Base-by-base conservation (phyloP, 1,140 invertebrate species). In the Drosophila watanabei region DNA sequence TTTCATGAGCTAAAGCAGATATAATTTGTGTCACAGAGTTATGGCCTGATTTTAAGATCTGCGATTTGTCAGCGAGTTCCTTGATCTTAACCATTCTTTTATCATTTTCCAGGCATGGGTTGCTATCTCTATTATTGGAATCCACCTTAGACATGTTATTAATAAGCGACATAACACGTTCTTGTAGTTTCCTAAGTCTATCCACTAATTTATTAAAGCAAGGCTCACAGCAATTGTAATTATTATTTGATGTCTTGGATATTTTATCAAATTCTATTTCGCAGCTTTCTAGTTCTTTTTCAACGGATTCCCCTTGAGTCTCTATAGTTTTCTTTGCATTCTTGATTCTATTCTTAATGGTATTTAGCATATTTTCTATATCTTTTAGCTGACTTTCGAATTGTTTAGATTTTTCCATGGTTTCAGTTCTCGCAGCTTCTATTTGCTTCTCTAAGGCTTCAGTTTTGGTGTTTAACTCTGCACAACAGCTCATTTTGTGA, bases 341-440 rank as follows among this genome's bases (percentile, higher is more conserved):
- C 1, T 20, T 52, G 6, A 0, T 4, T 6, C 11, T 33, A 1
- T 33, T 33, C 11, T 33, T 18, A 11, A 13, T 3, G 13, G 11
- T 11, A 5, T 8, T 0, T 8, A 52, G 11, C 51, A 14, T 13
- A 20, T 2, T 33, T 11, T 39, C 28, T 1, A 83, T 11, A 0
- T 76, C 39, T 6, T 68, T 41, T 0, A 83, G 20, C 14, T 79
- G 45, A 0, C 33, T 51, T 6, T 76, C 33, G 1, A 76, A 14
- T 0, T 56, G 13, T 0, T 30, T 52, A 0, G 30, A 5, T 33
- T 54, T n/a, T 0, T 57, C 10, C 6, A 28, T 2, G 2, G 13
- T 13, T 11, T 39, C 28, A 10, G 9, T 37, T 43, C 46, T 56
- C 0, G 10, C 32, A 7, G 5, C 5, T 0, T 30, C 45, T 2